Evolutionary conservation across 2,113 vertebrate genomes (phyloP), one percentile per base, ranked within the genome.

Genomic region (Cepphus grylle): DNA sequence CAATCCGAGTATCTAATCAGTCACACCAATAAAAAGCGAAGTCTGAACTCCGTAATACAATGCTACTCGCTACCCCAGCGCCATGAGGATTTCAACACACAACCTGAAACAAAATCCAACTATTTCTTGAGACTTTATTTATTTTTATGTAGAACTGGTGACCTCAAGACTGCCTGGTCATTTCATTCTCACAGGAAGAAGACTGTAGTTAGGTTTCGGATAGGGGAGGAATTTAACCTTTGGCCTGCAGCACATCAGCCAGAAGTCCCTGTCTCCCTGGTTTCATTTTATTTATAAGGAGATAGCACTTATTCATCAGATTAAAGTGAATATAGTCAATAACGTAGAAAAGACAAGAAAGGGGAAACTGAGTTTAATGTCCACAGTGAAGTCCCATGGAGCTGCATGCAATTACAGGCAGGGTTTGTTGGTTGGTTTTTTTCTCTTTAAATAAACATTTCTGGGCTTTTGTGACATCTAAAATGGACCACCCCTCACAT

Each of bases 101-200:
- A 95, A 94, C 55, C 40, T 70, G 45, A 97, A 97, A 96, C 69
- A 78, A 94, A 95, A 96, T 76, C 92, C 85, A 95, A 59, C 93
- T 81, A 63, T 52, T 93, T 91, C 34, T 87, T 74, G 59, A 80
- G 84, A 74, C 92, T 96, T 94, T 97, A 97, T 97, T 97, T 97
- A 93, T 96, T 97, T 97, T 97, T 94, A 90, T 74, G 92, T 61
- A 71, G 90, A 88, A 76, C 82, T 88, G 56, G 85, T 96, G 97
- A 97, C 97, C 96, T 92, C 94, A 86, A 94, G 94, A 69, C 70
- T 92, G 96, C 95, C 81, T 97, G 96, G 94, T 97, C 96, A 15
- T 95, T 97, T 96, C 86, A 97, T 96, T 97, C 97, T 97, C 97
- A 97, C 97, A 97, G 97, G 95, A 97, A 97, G 97, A 96, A 34